A percentile compares a stretch with the other conserved stretches of the same genome.
phyloP scores from a whole-genome alignment of 2,797 vertebrate species.

The Pipistrellus nathusii region DNA sequence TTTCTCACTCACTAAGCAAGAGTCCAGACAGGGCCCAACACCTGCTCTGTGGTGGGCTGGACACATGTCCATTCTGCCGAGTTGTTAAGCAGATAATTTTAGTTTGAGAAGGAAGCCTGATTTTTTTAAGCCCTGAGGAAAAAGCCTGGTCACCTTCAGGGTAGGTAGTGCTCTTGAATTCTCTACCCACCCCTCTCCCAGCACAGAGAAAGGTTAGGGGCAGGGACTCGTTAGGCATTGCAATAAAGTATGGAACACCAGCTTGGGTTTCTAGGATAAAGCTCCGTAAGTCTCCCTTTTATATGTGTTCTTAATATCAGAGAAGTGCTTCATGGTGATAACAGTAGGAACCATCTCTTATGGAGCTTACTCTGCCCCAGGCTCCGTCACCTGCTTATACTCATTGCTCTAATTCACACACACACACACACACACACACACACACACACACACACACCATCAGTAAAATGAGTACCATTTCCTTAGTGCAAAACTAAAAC shows the following conservation, averaged over 20 bases:
- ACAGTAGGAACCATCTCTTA: neutral
- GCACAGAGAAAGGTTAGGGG: neutral
- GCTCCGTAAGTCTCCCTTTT: neutral
- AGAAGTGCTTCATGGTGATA: neutral
- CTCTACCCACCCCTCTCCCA: neutral
- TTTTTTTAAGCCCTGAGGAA: neutral
- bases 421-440: neutral
- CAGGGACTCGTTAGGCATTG: neutral
- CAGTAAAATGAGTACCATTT: neutral
- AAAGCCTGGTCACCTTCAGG: neutral
- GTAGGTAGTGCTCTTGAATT: neutral
- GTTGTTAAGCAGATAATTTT: neutral
- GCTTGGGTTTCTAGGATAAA: neutral
- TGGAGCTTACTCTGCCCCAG: neutral
- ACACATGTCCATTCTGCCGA: neutral
- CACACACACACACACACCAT: neutral
- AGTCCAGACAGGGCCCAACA: neutral
- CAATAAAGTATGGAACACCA: neutral
- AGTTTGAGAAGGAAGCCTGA: constrained; percentile 16
- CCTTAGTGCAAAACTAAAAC: neutral
- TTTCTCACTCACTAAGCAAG: neutral
- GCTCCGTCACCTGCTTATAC: neutral
- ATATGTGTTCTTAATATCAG: neutral
- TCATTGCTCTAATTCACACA: neutral
- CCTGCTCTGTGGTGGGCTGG: neutral